Conservation (phyloP, 1,140 invertebrate genomes). For the Pseudomyrmex cubaensis region DNA sequence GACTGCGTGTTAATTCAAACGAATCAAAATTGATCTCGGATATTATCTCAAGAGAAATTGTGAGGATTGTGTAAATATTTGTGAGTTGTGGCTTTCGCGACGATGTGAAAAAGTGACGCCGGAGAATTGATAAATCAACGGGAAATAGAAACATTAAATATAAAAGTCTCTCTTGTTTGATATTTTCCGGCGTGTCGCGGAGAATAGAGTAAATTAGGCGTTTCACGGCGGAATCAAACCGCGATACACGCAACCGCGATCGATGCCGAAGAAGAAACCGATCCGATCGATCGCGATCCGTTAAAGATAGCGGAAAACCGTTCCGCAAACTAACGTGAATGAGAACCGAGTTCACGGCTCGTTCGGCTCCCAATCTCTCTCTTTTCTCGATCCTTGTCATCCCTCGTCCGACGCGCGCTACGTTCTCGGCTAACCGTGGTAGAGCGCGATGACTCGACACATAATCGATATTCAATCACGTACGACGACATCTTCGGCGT, state of each 20-base stretch:
- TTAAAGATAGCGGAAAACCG: constrained; percentile 13
- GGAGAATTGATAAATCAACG: background rate
- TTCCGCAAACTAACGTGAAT: background rate
- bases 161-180: background rate
- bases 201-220: background rate
- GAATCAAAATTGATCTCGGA: background rate
- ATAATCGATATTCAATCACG: constrained; percentile 77
- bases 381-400: constrained; percentile 51
- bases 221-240: background rate
- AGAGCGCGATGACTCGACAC: constrained; percentile 59
- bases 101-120: background rate
- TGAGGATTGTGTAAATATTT: background rate
- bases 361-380: constrained; percentile 51
- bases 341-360: constrained; percentile 56
- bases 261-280: background rate
- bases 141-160: background rate
- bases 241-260: background rate
- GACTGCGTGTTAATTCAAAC: constrained; percentile 13
- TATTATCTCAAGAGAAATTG: constrained; percentile 3
- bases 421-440: constrained; percentile 59
- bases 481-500: constrained; percentile 67
- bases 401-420: constrained; percentile 16
- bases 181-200: background rate
- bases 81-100: background rate
- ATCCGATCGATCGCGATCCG: constrained; percentile 4